Percentiles rank a stretch among this genome's conserved stretches.
Conservation (phyloP, 2,888 invertebrate species). For the Ophraella communa region DNA sequence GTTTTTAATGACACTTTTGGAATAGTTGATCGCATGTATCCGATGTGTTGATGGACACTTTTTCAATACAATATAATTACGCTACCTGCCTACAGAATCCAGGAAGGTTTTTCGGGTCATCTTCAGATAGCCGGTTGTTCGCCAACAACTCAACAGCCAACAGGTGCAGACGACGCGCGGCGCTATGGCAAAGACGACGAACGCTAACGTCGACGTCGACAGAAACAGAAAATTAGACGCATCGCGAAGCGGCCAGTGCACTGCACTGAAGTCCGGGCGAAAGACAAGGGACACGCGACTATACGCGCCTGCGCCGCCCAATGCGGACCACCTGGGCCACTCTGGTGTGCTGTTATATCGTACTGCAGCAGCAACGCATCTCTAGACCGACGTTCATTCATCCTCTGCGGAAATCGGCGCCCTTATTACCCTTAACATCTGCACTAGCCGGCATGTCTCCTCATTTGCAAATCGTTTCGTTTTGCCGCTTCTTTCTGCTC, state of each 20-base stretch:
- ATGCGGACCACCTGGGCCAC: constrained; percentile 56
- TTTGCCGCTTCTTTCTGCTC: constrained; percentile 11
- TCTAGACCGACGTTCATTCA: constrained; percentile 43
- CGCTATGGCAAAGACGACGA: background rate
- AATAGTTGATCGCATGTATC: too few relatives aligned
- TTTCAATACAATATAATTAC: constrained; percentile 1
- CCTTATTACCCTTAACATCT: constrained; percentile 32
- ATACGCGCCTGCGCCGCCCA: constrained; percentile 54
- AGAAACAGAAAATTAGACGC: constrained; percentile 38
- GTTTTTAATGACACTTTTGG: background rate
- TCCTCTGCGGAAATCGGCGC: constrained; percentile 44
- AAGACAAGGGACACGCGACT: constrained; percentile 37
- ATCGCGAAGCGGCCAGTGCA: constrained; percentile 47
- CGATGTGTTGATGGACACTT: too few relatives aligned
- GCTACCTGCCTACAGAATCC: constrained; percentile 27
- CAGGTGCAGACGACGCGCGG: constrained; percentile 44
- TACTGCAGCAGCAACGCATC: constrained; percentile 54
- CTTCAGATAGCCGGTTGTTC: constrained; percentile 26
- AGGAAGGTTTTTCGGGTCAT: constrained; percentile 29
- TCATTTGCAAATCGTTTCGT: constrained; percentile 26
- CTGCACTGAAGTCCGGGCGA: constrained; percentile 47
- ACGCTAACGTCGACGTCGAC: constrained; percentile 32
- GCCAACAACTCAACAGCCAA: constrained; percentile 45
- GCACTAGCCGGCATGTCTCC: constrained; percentile 30
- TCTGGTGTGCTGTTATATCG: constrained; percentile 47